A percentile compares a stretch with the other conserved stretches of the same genome.
These are phyloP conservation scores for Stenurella melanura DNA, from an alignment of 2,888 invertebrate genomes.

Conservation along the genomic window DNA sequence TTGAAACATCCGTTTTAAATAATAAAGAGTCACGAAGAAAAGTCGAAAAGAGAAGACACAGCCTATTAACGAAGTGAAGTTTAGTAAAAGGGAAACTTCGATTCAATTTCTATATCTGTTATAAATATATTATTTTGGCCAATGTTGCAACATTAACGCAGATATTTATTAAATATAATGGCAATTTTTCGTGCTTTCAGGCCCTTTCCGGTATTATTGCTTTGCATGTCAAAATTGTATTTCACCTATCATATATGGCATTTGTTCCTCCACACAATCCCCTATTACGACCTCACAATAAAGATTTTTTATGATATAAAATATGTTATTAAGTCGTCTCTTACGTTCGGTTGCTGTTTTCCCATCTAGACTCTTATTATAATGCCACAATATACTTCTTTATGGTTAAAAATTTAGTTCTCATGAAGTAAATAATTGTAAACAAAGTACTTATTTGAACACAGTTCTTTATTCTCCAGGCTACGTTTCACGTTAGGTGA, in stretches of 20 bases:
- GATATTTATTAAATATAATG: constrained; percentile 4
- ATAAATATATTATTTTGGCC: background rate
- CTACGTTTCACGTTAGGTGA: background rate
- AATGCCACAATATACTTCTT: no score
- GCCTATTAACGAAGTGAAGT: background rate
- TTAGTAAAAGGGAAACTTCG: background rate
- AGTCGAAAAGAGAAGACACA: background rate
- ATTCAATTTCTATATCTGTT: background rate
- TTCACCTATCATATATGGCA: background rate
- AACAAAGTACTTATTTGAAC: no score
- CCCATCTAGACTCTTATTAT: no score
- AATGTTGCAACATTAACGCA: background rate
- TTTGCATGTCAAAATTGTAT: constrained; percentile 9
- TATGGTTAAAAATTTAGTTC: no score
- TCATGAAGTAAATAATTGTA: no score
- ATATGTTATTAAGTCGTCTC: background rate
- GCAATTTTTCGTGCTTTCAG: constrained; percentile 8
- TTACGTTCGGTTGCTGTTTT: no score
- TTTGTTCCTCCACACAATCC: background rate
- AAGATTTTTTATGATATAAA: background rate
- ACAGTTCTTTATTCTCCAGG: background rate
- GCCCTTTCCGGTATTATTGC: background rate
- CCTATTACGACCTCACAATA: background rate
- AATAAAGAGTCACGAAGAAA: background rate
- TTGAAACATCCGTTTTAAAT: no score